phyloP scores from a whole-genome alignment of 2,888 invertebrate species.

The Aspidiotus rigidus region DNA sequence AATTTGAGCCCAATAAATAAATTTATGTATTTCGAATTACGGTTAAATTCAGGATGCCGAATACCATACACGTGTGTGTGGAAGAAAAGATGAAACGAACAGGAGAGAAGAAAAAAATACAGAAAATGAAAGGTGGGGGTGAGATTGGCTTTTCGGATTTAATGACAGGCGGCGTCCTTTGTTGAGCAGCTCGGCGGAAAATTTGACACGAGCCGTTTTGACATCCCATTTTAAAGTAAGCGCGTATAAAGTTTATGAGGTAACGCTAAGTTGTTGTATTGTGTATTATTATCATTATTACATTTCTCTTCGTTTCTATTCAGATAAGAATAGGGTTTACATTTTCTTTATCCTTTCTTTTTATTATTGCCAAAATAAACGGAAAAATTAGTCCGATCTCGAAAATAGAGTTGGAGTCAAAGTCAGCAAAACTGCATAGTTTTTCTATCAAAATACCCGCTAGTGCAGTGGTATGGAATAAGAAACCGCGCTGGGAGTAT shows the following conservation, averaged over 20 bases:
- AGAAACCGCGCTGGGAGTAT: no score
- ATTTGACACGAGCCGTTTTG: conserved; percentile 18
- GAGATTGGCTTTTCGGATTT: conserved; percentile 10
- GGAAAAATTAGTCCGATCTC: no score
- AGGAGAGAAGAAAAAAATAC: neutral
- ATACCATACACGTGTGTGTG: neutral
- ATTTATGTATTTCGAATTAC: neutral
- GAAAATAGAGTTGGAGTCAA: no score
- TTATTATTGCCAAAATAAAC: no score
- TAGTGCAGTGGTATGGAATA: no score
- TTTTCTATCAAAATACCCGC: no score
- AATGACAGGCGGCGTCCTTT: conserved; percentile 7
- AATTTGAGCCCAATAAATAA: neutral
- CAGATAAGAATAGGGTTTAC: no score
- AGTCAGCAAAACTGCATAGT: no score
- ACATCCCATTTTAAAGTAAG: conserved; percentile 6
- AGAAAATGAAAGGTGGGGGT: neutral
- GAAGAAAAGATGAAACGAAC: neutral
- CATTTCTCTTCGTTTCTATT: no score
- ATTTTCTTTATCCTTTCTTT: no score
- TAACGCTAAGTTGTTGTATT: neutral
- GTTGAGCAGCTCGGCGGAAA: conserved; percentile 6
- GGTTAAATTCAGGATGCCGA: conserved; percentile 4
- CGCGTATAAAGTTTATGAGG: neutral
- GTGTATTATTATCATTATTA: no score